These are phyloP conservation scores for Aethina tumida DNA, from an alignment of 1,140 invertebrate genomes.

Conservation along the genomic window DNA sequence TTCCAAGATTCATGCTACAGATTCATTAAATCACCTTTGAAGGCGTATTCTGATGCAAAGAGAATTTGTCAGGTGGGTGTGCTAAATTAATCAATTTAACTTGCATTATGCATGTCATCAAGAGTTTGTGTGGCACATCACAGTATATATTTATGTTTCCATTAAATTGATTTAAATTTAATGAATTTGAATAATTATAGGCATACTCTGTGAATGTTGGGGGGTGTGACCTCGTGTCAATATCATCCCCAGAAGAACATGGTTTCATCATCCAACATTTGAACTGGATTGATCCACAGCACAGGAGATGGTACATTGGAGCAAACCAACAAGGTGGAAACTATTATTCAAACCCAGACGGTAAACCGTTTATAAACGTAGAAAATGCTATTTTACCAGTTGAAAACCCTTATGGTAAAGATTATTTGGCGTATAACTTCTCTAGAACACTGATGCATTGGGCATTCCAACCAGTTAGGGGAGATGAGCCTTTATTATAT, in stretches of 20 bases:
- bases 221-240: slow-evolving; percentile 67
- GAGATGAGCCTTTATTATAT: slow-evolving; percentile 64
- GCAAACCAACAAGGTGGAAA: slow-evolving; percentile 60
- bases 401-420: slow-evolving; percentile 41
- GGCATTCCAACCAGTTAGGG: slow-evolving; percentile 73
- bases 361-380: slow-evolving; percentile 60
- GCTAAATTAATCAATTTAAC: too few species aligned
- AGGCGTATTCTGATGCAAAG: slow-evolving; percentile 65
- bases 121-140: too few species aligned
- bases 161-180: too few species aligned
- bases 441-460: slow-evolving; percentile 63
- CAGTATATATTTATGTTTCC: too few species aligned
- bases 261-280: slow-evolving; percentile 72
- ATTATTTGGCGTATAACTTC: slow-evolving; percentile 57
- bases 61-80: slow-evolving; percentile 60
- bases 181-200: too few species aligned
- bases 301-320: slow-evolving; percentile 78
- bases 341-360: slow-evolving; percentile 79
- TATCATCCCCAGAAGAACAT: slow-evolving; percentile 79
- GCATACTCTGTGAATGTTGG: slow-evolving; percentile 42
- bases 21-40: slow-evolving; percentile 76
- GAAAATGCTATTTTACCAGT: slow-evolving; percentile 78
- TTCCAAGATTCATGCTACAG: slow-evolving; percentile 73
- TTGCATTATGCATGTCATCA: too few species aligned
- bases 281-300: slow-evolving; percentile 70